These are phyloP conservation scores for Hyperoplus immaculatus DNA, from an alignment of 2,797 vertebrate species.

Conservation along the genomic window DNA sequence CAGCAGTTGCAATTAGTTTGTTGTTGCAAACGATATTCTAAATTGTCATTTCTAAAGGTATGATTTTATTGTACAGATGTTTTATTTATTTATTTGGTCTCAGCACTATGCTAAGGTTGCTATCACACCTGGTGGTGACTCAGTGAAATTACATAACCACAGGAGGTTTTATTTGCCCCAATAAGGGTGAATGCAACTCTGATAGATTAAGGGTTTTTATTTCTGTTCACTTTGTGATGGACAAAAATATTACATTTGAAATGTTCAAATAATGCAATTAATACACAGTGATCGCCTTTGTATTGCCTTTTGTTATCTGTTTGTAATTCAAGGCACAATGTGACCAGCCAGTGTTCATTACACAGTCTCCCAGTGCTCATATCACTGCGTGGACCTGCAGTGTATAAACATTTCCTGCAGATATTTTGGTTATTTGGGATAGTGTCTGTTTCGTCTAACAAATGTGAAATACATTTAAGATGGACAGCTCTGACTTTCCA, in stretches of 20 bases:
- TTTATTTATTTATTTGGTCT: constrained; percentile 16
- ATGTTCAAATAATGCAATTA: background rate
- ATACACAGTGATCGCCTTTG: background rate
- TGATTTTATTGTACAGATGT: constrained; percentile 9
- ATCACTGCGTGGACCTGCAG: background rate
- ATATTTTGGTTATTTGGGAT: background rate
- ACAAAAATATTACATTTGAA: background rate
- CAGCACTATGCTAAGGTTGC: background rate
- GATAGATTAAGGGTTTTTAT: background rate
- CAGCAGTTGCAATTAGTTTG: background rate
- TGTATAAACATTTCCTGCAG: background rate
- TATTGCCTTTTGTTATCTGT: background rate
- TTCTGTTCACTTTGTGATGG: constrained; percentile 5
- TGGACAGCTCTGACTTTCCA: background rate
- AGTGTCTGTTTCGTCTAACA: background rate
- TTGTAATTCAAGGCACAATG: background rate
- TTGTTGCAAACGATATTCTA: background rate
- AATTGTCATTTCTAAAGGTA: background rate
- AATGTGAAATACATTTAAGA: background rate
- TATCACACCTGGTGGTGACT: background rate
- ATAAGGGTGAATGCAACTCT: background rate
- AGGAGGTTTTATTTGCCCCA: background rate
- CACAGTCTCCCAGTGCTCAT: background rate
- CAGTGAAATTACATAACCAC: background rate
- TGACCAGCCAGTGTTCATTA: background rate